These are phyloP conservation scores for Oryzias javanicus DNA, from an alignment of 2,113 vertebrate genomes.

Conservation along the genomic window DNA sequence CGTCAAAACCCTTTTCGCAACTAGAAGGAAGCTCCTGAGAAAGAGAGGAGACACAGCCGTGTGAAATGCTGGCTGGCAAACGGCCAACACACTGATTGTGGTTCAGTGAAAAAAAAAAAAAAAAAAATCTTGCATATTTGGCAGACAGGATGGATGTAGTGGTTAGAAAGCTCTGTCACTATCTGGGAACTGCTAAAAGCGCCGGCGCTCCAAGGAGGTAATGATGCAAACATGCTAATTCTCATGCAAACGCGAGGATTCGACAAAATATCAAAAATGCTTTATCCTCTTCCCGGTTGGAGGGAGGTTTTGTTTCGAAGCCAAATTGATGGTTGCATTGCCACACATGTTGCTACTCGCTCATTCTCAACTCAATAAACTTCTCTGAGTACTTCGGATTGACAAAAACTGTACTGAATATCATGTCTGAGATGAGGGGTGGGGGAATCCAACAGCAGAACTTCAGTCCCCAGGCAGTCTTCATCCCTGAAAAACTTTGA, in stretches of 20 bases:
- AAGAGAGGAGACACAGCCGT: constrained; percentile 13
- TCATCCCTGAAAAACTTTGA: not conserved
- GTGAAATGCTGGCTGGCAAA: constrained; percentile 46
- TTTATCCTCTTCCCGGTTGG: not conserved
- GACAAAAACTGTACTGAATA: not conserved
- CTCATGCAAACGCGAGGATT: constrained; percentile 1
- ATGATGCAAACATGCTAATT: constrained; percentile 28
- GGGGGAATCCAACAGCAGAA: not conserved
- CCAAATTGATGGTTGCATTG: not conserved
- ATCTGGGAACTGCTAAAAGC: constrained; percentile 25
- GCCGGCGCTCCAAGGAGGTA: constrained; percentile 8
- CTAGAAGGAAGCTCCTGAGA: constrained; percentile 32
- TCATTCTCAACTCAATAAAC: not conserved
- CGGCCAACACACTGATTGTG: constrained; percentile 35
- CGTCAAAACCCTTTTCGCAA: constrained; percentile 34
- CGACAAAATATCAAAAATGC: not conserved
- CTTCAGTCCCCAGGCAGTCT: not conserved
- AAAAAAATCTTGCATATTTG: constrained; percentile 23
- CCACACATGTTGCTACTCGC: not conserved
- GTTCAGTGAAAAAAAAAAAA: constrained; percentile 1
- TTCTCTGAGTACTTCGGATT: not conserved
- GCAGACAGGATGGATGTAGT: constrained; percentile 26
- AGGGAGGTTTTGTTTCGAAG: not conserved
- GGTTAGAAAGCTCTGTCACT: constrained; percentile 23
- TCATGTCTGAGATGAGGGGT: not conserved